A percentile compares a stretch with the other conserved stretches of the same genome.
Conservation (phyloP, 2,113 vertebrate species). For the Platysternon megacephalum region DNA sequence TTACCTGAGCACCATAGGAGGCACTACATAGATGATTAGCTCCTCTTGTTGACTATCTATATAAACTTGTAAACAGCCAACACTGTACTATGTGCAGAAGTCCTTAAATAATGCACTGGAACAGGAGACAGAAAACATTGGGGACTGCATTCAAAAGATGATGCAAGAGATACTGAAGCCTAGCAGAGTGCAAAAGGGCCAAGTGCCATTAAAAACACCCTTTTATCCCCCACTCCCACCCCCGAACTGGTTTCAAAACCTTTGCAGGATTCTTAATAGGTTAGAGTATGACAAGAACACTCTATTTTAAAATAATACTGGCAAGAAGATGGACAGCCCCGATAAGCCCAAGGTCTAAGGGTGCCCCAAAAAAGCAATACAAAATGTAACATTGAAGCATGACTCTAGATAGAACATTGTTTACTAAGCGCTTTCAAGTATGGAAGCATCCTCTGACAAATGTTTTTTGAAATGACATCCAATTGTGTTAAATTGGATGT, state of each 20-base stretch:
- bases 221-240: background rate
- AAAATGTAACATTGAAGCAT: constrained; percentile 14
- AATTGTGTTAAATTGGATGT: background rate
- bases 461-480: background rate
- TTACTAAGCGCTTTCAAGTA: background rate
- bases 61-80: background rate
- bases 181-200: background rate
- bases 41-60: background rate
- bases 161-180: too few relatives aligned
- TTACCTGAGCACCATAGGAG: background rate
- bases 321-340: background rate
- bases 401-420: background rate
- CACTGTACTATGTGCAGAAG: background rate
- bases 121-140: background rate
- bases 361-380: background rate
- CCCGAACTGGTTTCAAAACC: background rate
- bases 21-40: background rate
- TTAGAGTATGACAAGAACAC: background rate
- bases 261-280: background rate
- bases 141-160: background rate
- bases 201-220: background rate
- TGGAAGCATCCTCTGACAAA: constrained; percentile 3
- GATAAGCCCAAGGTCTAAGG: background rate
- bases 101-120: background rate
- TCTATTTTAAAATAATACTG: constrained; percentile 14